Evolutionary conservation across 2,797 vertebrate species (phyloP).

Genomic region (Pampus argenteus): DNA sequence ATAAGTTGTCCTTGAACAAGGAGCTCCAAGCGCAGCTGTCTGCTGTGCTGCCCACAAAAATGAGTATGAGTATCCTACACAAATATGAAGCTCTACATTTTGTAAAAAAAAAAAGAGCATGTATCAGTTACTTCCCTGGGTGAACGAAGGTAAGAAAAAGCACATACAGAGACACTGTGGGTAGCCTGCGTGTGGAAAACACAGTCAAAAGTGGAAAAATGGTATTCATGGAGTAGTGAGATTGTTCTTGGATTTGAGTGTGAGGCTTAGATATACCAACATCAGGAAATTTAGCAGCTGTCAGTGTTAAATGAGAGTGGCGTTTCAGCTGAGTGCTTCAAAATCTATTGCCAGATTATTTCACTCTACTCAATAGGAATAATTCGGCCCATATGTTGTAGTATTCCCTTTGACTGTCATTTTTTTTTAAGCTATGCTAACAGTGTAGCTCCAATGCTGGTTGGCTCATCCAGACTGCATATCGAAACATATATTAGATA

Average conservation of each 20-base stretch:
- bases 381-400: background rate
- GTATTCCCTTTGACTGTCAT: background rate
- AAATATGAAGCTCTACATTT: background rate
- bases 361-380: background rate
- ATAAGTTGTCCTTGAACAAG: constrained; percentile 42
- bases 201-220: constrained; percentile 13
- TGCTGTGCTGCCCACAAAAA: background rate
- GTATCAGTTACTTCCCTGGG: constrained; percentile 19
- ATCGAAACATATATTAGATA: background rate
- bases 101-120: too few relatives aligned
- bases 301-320: constrained; percentile 16
- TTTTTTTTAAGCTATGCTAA: background rate
- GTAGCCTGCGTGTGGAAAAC: constrained; percentile 24
- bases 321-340: constrained; percentile 9
- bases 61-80: background rate
- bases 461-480: background rate
- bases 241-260: constrained; percentile 45
- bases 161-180: background rate
- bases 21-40: constrained; percentile 29
- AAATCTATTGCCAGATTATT: constrained; percentile 1
- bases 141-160: constrained; percentile 8
- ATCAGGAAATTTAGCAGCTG: constrained; percentile 1
- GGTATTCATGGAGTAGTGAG: background rate
- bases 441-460: background rate
- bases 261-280: constrained; percentile 30